Percentiles rank a stretch among this genome's conserved stretches.
Conservation (phyloP, 2,113 vertebrate species). For the Cinclus cinclus region DNA sequence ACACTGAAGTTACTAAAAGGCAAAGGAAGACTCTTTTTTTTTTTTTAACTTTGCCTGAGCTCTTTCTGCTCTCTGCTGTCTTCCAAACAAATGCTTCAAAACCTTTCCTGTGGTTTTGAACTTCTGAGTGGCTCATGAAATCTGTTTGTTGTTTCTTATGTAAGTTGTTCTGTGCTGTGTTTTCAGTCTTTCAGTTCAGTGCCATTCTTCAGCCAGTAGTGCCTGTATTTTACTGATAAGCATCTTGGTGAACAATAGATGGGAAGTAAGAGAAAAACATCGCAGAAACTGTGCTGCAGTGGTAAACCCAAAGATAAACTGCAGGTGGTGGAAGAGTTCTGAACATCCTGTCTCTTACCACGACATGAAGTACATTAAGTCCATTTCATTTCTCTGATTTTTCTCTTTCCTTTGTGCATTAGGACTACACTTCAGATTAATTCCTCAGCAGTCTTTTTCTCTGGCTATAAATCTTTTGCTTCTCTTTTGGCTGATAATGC, state of each 20-base stretch:
- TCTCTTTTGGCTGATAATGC: background rate
- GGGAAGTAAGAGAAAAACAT: background rate
- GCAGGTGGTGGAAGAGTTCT: background rate
- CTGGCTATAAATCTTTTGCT: background rate
- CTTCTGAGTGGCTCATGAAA: background rate
- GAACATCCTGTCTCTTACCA: background rate
- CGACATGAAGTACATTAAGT: background rate
- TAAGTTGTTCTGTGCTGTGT: background rate
- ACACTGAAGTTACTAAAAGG: background rate
- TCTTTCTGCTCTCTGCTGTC: background rate
- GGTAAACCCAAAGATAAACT: background rate
- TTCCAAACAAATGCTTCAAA: background rate
- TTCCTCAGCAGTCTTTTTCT: background rate
- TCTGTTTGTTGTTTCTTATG: accelerated
- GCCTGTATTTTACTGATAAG: background rate
- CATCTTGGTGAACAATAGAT: background rate
- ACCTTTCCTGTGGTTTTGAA: background rate
- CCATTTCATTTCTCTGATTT: background rate
- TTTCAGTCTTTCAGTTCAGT: background rate
- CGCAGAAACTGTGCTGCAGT: background rate
- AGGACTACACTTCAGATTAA: background rate
- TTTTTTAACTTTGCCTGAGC: background rate
- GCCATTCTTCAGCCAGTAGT: background rate
- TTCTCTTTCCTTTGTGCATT: background rate
- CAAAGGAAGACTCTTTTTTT: background rate